A percentile compares a stretch with the other conserved stretches of the same genome.
These are phyloP conservation scores for Tupiocoris notatus DNA, from an alignment of 2,888 invertebrate genomes.

Conservation along the genomic window DNA sequence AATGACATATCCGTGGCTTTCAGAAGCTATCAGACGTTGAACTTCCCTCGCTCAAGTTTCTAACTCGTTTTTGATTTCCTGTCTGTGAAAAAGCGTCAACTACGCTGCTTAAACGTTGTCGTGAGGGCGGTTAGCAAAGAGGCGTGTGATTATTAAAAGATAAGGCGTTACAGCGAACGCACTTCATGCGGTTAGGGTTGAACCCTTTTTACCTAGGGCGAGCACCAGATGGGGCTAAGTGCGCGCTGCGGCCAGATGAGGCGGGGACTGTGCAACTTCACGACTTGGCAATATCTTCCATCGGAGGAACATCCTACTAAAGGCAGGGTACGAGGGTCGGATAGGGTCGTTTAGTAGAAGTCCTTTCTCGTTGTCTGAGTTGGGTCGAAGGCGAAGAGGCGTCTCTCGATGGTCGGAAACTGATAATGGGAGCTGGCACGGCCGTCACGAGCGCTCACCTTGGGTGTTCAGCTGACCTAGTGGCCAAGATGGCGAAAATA, in stretches of 20 bases:
- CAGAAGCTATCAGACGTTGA: no score
- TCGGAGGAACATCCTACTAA: background rate
- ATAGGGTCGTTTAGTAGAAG: background rate
- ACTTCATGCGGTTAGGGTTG: background rate
- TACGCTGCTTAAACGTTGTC: background rate
- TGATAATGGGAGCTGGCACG: background rate
- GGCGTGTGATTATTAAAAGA: slow-evolving; percentile 29
- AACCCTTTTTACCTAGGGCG: slow-evolving; percentile 19
- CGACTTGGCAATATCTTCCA: slow-evolving; percentile 32
- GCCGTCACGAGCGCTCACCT: no score
- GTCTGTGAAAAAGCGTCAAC: slow-evolving; percentile 9
- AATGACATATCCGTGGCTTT: no score
- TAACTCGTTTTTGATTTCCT: background rate
- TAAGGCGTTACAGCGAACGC: slow-evolving; percentile 8
- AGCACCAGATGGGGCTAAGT: slow-evolving; percentile 29
- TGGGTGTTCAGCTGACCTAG: no score
- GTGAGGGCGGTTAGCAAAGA: background rate
- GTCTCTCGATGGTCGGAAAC: background rate
- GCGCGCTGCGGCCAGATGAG: background rate
- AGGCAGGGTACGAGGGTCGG: background rate
- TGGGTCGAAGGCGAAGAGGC: background rate
- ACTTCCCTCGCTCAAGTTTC: no score
- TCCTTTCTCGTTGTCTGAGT: background rate
- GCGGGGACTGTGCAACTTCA: slow-evolving; percentile 5
- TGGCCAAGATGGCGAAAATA: no score